Base-by-base conservation (phyloP, 2,888 invertebrate species). In the Sympetrum striolatum region DNA sequence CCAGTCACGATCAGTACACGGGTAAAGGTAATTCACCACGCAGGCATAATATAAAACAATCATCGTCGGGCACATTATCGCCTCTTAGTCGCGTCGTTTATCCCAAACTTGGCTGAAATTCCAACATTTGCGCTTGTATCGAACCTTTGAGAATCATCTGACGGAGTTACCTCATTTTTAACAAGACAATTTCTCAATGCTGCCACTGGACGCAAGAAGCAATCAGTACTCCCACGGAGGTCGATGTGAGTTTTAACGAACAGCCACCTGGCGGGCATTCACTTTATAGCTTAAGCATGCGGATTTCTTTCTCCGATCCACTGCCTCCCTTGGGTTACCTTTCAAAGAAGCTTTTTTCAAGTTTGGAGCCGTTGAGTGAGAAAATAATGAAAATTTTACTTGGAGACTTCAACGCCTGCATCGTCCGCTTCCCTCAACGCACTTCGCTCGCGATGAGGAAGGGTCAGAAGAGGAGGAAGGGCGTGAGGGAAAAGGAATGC, bases 401-500 rank as follows among this genome's bases (percentile, higher is more conserved):
- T 4, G 53, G 81, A 81, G 81, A 81, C 81, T 48, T 81, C 53
- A 81, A 81, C 81, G 81, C 81, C 81, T 81, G 35, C 48, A 14
- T n/a, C 31, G 18, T 8, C 25, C 31, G 8, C 53, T 14, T 25
- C 35, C 81, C 81, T n/a, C 37, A 48, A 48, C 81, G 25, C 81
- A 10, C 39, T 22, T n/a, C n/a, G 22, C 37, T 2, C 37, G 14
- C 14, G n/a, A 39, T 39, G 39, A 39, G 22, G 48, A 81, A 37
- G 81, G n/a, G 6, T 31, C 15, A 53, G 15, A 31, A 22, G 18
- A 31, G 18, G 58, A 48, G 48, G 48, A 2, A 25, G 82, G 2
- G 14, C n/a, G 81, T 1, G 25, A 48, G 48, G 31, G 22, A 37
- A 12, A 18, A 80, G 35, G n/a, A 37, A 14, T 31, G n/a, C 6